A percentile compares a stretch with the other conserved stretches of the same genome.
These are phyloP conservation scores for Acanthosepion pharaonis DNA, from an alignment of 2,888 invertebrate species.

Conservation along the genomic window DNA sequence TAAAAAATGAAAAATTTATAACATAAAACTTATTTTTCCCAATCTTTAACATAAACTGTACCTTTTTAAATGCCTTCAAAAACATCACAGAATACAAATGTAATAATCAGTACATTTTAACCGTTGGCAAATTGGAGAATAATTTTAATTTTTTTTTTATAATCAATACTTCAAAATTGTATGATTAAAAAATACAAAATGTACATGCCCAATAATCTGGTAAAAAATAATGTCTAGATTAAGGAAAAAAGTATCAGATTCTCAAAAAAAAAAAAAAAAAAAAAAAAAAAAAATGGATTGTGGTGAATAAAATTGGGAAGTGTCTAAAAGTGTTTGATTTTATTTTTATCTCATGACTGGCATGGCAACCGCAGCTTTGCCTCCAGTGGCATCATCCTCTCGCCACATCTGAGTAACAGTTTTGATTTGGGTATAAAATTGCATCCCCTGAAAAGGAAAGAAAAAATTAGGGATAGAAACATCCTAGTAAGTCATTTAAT, in stretches of 20 bases:
- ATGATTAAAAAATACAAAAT: not conserved
- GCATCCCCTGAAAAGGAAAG: conserved; percentile 82
- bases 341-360: conserved; percentile 81
- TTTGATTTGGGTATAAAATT: conserved; percentile 98
- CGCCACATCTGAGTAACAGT: conserved; percentile 98
- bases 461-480: not conserved
- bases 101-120: not conserved
- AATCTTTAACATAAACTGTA: too few species aligned
- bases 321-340: not conserved
- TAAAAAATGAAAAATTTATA: not conserved
- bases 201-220: not conserved
- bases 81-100: not conserved
- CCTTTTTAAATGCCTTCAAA: too few species aligned
- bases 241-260: not conserved
- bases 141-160: not conserved
- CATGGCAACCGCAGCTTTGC: conserved; percentile 88
- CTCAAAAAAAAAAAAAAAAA: not conserved
- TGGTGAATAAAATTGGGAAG: not conserved
- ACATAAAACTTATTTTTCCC: too few species aligned
- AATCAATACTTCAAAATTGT: not conserved
- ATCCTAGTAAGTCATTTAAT: too few species aligned
- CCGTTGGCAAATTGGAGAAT: not conserved
- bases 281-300: not conserved
- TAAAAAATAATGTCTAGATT: not conserved
- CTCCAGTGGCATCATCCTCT: conserved; percentile 83